Base-by-base conservation (phyloP, 2,797 vertebrate genomes). In the Tangara arthus region DNA sequence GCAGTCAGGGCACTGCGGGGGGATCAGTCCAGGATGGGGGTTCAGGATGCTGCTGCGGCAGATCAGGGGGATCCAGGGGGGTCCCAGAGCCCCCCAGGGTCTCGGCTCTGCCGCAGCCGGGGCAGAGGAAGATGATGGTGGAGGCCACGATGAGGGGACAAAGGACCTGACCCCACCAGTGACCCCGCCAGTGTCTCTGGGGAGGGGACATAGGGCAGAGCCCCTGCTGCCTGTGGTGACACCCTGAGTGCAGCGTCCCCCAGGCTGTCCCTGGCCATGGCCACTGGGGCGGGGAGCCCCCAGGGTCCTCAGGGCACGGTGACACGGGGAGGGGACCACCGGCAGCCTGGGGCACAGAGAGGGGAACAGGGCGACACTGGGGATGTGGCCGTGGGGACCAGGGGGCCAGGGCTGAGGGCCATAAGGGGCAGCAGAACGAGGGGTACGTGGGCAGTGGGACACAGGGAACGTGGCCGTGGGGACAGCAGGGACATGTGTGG, bases 301-400 rank as follows among this genome's bases (percentile, higher is more conserved):
- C 32, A 0, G 57, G 28, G 57, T 32, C 24, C 28, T 23, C 44
- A 4, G 41, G 17, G 12, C 5, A 32, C 14, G 32, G 53, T 16
- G 41, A 19, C 47, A 12, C 1, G 4, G 21, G 98, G 97, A 98
- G 98, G 98, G 98, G 98, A 97, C 98, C 98, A 4, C 12, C 0
- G 5, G 60, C 53, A 41, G 32, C 3, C 3, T 13, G 14, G 30
- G 30, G 63, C 63, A 75, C 41, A 41, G 47, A 32, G 10, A 12
- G 42, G 49, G 64, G 42, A 7, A 12, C 39, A 9, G 4, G 5
- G 37, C 23, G 24, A 26, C 23, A 0, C 15, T 16, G 42, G 52
- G 57, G 34, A 39, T n/a, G 22, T 15, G 27, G 46, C 37, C 37
- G 12, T 9, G 35, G 52, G 57, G 39, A 39, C 37, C 16, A 19